Evolutionary conservation across 2,888 invertebrate genomes (phyloP), one percentile per base, ranked within the genome.

Genomic region (Thera obeliscata): DNA sequence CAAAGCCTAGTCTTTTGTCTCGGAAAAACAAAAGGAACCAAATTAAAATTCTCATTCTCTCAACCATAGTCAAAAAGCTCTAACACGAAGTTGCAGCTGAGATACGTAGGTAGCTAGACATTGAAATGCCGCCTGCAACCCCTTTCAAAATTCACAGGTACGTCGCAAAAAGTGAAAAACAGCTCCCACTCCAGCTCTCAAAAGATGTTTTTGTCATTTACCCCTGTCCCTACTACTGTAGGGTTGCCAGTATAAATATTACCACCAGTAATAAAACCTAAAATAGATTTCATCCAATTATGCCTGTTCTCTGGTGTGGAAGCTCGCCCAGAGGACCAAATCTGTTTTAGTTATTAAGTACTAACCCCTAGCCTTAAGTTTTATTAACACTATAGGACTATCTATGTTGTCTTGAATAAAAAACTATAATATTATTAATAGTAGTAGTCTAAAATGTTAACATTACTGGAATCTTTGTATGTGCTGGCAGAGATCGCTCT

Each of bases 61-160:
- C 35, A 61, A 52, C 52, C 52, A 12, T 41, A 46, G 6, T 57
- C 46, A 9, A 46, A 66, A 64, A 36, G 9, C 58, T 62, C n/a
- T 22, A 52, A n/a, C 55, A 66, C 55, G 61, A 50, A 56, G 2
- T 11, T 61, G 36, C 52, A 36, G 33, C 52, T 33, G 33, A 50
- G 22, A 12, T 22, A 22, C 22, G 1, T 57, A 22, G 12, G 49
- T 56, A 41, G 49, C 48, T 56, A 57, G 50, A 57, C 43, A 49
- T 61, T 64, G 64, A 56, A 73, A 63, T 49, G 48, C 43, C 55
- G 74, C 70, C 72, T 73, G 68, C 60, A 69, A 71, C 61, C 68
- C 67, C 68, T 70, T 74, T 70, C 54, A 67, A 67, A 73, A 70
- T 64, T 66, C 59, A 60, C 69, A 69, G 70, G 71, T 64, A 70